Percentiles rank a stretch among this genome's conserved stretches.
These are phyloP conservation scores for Liolophura sinensis DNA, from an alignment of 1,140 invertebrate genomes.

Conservation along the genomic window DNA sequence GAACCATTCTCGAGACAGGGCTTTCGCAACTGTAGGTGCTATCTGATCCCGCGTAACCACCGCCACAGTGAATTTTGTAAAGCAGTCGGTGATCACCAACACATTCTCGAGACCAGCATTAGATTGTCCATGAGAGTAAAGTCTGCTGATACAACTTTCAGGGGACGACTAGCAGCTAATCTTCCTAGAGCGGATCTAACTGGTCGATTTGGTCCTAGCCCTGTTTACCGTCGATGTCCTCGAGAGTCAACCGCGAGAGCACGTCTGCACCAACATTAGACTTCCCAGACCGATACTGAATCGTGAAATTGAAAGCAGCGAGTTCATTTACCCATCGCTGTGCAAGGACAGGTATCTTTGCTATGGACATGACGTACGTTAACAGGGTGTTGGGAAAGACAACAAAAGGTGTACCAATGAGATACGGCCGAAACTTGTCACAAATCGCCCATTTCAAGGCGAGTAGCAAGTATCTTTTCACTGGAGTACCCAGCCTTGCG, in stretches of 20 bases:
- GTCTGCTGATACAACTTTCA: constrained; percentile 9
- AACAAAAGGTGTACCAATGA: constrained; percentile 16
- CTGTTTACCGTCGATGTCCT: constrained; percentile 6
- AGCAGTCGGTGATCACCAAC: no score
- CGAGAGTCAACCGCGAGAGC: neutral
- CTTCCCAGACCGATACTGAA: constrained; percentile 3
- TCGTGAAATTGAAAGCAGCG: constrained; percentile 4
- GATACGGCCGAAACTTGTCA: constrained; percentile 22
- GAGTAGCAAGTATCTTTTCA: constrained; percentile 21
- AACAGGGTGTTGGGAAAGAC: constrained; percentile 28
- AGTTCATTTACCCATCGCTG: constrained; percentile 27
- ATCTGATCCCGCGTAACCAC: constrained; percentile 17
- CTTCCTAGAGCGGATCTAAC: neutral
- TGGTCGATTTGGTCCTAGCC: constrained; percentile 3
- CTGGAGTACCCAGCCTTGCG: constrained; percentile 22
- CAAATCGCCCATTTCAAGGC: constrained; percentile 27
- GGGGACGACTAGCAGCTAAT: neutral
- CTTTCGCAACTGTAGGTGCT: constrained; percentile 13
- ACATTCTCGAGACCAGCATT: constrained; percentile 19
- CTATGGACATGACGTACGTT: constrained; percentile 17
- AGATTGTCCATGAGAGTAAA: constrained; percentile 13
- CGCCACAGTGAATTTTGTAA: constrained; percentile 17
- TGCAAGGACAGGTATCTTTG: constrained; percentile 26
- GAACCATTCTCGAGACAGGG: constrained; percentile 19
- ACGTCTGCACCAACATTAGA: constrained; percentile 2